Base-by-base conservation (phyloP, 2,113 vertebrate genomes). In the Nematolebias whitei region DNA sequence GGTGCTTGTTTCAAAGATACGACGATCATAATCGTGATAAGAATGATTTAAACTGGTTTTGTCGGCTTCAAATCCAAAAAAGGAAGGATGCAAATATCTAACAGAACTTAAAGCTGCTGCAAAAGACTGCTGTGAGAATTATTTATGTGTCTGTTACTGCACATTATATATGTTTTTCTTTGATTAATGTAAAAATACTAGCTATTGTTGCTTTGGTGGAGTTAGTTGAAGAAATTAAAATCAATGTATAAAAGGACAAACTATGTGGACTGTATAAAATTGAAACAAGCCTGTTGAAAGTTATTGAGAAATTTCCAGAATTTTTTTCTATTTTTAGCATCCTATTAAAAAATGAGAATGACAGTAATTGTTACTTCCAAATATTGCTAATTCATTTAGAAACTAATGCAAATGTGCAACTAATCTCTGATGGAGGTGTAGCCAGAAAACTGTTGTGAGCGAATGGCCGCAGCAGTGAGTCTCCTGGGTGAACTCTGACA, bases 401-500 rank as follows among this genome's bases (percentile, higher is more conserved):
- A 66, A 71, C 39, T 56, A 68, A 58, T 45, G 41, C 23, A 70
- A 16, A 39, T 40, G 1, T 0, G 50, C 43, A 60, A 64, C 59
- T 20, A 39, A 50, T 45, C 24, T 51, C 4, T 43, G 52, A 65
- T 67, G 29, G 45, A 79, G 58, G 48, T 58, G 48, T 63, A 83
- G 29, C 50, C 52, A 54, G 52, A 83, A 72, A 68, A n/a, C 68
- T 68, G 67, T 73, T 79, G 16, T 24, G 76, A 79, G 61, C 76
- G 76, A 53, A 76, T 69, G 66, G 75, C 78, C 76, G 79, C 74
- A 85, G 76, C 80, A 76, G 66, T 76, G 59, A 58, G 71, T 84
- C 84, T 83, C 86, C 66, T 59, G 83, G 71, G 83, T 63, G 50
- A 62, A 38, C 51, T 71, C 43, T 79, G 77, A 84, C 84, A 77